A percentile compares a stretch with the other conserved stretches of the same genome.
Evolutionary conservation across 2,888 invertebrate species (phyloP).

Genomic region (Pseudoips prasinana): DNA sequence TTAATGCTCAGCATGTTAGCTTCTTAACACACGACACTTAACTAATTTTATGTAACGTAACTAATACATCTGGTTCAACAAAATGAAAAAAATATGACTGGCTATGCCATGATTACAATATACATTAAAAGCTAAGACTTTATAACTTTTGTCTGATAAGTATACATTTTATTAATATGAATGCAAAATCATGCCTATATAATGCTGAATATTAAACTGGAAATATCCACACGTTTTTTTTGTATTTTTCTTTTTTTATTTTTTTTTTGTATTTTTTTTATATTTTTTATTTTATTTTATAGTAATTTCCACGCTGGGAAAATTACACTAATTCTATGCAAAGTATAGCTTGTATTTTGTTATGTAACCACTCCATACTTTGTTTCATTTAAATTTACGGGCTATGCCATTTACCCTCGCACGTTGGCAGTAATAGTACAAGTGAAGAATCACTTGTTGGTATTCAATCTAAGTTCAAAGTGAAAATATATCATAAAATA

Average conservation of each 20-base stretch:
- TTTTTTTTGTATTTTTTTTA: conserved; percentile 50
- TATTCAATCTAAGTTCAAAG: conserved; percentile 18
- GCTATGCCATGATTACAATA: conserved; percentile 63
- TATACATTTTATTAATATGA: conserved; percentile 67
- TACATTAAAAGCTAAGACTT: conserved; percentile 76
- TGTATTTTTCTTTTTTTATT: conserved; percentile 39
- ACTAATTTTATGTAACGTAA: conserved; percentile 49
- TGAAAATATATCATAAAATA: conserved; percentile 17
- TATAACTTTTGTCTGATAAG: conserved; percentile 54
- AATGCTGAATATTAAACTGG: conserved; percentile 83
- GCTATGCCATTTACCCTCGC: conserved; percentile 80
- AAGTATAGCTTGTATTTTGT: conserved; percentile 92
- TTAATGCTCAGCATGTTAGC: conserved; percentile 79
- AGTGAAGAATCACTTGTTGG: conserved; percentile 60
- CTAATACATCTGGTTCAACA: conserved; percentile 50
- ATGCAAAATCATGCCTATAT: conserved; percentile 78
- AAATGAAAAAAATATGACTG: conserved; percentile 54
- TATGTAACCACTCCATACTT: conserved; percentile 81
- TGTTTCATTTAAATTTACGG: conserved; percentile 77
- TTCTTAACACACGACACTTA: conserved; percentile 65
- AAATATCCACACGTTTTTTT: conserved; percentile 78
- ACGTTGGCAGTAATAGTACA: conserved; percentile 75
- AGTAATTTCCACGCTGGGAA: conserved; percentile 87
- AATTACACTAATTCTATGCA: conserved; percentile 95
- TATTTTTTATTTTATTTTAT: conserved; percentile 53